Percentiles rank a stretch among this genome's conserved stretches.
phyloP scores from a whole-genome alignment of 2,797 vertebrate species.

The Dallia pectoralis region DNA sequence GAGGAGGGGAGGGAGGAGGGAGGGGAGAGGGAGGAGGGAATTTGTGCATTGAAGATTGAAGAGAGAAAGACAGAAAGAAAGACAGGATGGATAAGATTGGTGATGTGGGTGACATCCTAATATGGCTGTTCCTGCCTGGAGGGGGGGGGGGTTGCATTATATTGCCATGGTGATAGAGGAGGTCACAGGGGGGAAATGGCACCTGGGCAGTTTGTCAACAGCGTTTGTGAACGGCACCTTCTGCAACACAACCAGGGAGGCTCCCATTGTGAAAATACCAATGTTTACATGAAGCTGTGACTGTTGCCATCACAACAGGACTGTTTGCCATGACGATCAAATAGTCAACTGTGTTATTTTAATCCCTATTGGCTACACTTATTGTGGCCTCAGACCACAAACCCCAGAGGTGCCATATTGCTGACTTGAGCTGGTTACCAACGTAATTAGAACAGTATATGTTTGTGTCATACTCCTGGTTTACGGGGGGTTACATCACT shows the following conservation, averaged over 20 bases:
- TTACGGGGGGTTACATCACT: too few relatives aligned
- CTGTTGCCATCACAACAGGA: not conserved
- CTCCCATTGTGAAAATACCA: not conserved
- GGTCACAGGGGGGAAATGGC: too few relatives aligned
- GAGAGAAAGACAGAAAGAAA: constrained; percentile 4
- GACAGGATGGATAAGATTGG: not conserved
- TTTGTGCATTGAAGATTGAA: constrained; percentile 3
- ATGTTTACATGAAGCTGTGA: not conserved
- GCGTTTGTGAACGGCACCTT: not conserved
- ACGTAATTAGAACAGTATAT: too few relatives aligned
- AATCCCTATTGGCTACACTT: not conserved
- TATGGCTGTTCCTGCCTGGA: not conserved
- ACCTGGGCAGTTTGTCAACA: too few relatives aligned
- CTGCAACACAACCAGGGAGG: not conserved
- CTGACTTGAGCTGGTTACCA: too few relatives aligned
- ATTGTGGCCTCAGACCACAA: too few relatives aligned
- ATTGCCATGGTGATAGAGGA: too few relatives aligned
- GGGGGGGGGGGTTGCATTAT: too few relatives aligned
- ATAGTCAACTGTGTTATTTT: too few relatives aligned
- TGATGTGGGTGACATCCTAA: not conserved
- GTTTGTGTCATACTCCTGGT: too few relatives aligned
- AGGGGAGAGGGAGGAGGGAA: not conserved
- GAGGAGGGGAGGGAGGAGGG: not conserved
- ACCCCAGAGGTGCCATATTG: too few relatives aligned
- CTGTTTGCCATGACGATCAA: not conserved